Conservation (phyloP, 2,888 invertebrate genomes). For the Incurvaria masculella region DNA sequence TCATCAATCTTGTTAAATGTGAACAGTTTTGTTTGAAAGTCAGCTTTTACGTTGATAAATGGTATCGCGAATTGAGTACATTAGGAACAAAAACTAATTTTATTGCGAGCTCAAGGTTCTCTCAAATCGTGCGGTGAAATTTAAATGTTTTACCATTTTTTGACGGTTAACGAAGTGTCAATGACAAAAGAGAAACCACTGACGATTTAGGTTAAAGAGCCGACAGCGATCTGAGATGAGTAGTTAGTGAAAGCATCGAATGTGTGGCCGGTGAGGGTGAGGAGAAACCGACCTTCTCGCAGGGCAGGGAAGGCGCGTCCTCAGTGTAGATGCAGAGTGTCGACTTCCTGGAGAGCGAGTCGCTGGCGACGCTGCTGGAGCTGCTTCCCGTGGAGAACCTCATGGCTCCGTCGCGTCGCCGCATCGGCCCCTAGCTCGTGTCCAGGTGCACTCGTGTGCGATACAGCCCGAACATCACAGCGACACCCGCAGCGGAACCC, state of each 20-base stretch:
- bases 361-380: constrained; percentile 63
- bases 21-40: neutral
- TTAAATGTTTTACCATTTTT: too few relatives aligned
- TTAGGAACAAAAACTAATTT: neutral
- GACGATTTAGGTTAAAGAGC: too few relatives aligned
- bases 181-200: too few relatives aligned
- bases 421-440: constrained; percentile 33
- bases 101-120: neutral
- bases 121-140: neutral
- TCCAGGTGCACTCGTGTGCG: constrained; percentile 41
- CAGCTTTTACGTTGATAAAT: neutral
- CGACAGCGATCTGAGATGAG: too few relatives aligned
- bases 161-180: too few relatives aligned
- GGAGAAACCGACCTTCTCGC: constrained; percentile 51
- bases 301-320: constrained; percentile 39
- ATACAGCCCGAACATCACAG: constrained; percentile 49
- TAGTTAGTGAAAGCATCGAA: too few relatives aligned
- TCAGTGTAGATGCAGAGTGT: constrained; percentile 64
- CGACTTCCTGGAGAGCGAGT: constrained; percentile 62
- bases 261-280: too few relatives aligned
- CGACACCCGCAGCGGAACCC: constrained; percentile 21
- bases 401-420: constrained; percentile 34
- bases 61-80: neutral
- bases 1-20: neutral
- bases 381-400: constrained; percentile 63